phyloP scores from a whole-genome alignment of 2,888 invertebrate species.

The Dryococelus australis region DNA sequence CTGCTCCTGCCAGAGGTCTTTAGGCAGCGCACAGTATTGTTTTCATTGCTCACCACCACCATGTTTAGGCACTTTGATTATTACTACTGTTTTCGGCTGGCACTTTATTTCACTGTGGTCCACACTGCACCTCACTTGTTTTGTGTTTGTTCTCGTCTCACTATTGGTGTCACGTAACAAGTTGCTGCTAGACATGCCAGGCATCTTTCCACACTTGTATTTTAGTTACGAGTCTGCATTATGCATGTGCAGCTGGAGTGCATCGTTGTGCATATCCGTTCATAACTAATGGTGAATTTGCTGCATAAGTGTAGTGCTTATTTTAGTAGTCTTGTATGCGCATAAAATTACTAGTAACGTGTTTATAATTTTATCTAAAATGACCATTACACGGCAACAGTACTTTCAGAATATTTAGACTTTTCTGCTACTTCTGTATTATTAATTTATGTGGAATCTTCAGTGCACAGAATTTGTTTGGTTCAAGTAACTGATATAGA shows the following conservation, averaged over 20 bases:
- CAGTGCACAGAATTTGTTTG: too few species aligned
- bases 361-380: too few species aligned
- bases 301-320: too few species aligned
- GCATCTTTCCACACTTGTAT: neutral
- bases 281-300: too few species aligned
- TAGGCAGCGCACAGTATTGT: constrained; percentile 44
- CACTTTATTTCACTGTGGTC: constrained; percentile 45
- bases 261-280: too few species aligned
- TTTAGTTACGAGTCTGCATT: neutral
- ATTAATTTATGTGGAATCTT: too few species aligned
- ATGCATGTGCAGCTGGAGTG: constrained; percentile 20
- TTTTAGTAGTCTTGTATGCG: too few species aligned
- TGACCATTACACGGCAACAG: too few species aligned
- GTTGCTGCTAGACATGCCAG: constrained; percentile 20
- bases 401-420: too few species aligned
- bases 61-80: constrained; percentile 39
- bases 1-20: constrained; percentile 42
- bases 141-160: constrained; percentile 40
- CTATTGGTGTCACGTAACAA: constrained; percentile 29
- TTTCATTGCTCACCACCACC: constrained; percentile 23
- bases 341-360: too few species aligned
- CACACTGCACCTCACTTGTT: constrained; percentile 44
- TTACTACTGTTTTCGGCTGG: constrained; percentile 34
- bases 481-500: too few species aligned
- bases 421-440: too few species aligned